Evolutionary conservation across 2,797 vertebrate genomes (phyloP), one percentile per base, ranked within the genome.

Genomic region (Coendou prehensilis): DNA sequence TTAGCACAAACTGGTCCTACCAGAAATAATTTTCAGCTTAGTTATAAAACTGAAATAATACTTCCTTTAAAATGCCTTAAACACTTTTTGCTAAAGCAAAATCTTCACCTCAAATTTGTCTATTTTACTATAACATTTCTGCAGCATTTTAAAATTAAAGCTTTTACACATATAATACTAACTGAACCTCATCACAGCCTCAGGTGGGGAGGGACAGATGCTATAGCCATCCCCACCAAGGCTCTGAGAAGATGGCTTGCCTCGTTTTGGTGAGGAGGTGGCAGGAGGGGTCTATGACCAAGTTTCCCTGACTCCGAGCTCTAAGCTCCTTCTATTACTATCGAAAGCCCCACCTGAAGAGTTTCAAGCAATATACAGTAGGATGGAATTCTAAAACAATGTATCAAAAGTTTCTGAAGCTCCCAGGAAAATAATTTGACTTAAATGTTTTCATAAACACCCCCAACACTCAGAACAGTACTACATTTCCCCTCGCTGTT

Each of bases 51-150:
- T 89, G 33, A 93, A 94, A 90, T 71, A 41, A 26, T 45, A 94
- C 13, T 92, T 95, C 76, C 78, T 92, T 93, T 67, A 80, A 95
- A 92, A 91, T 67, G n/a, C 11, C 69, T 91, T 92, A 67, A 52
- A 4, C 56, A 11, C n/a, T 89, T 85, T 92, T 59, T 50, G 2
- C 52, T 83, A 63, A 95, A 56, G 37, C 50, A 96, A 89, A 89
- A 87, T 87, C 71, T 76, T 67, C 9, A 41, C 37, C 80, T 95
- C 71, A 78, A 45, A 67, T 85, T 9, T 92, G 52, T 69, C 57
- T 56, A 87, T 23, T 81, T 84, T 59, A 76, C 87, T 75, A 52
- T 41, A 81, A 75, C 47, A 71, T 63, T 71, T 64, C 47, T 54
- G 41, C 41, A 91, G 85, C 52, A 81, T 41, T 67, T 75, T 59